Evolutionary conservation across 2,888 invertebrate genomes (phyloP), one percentile per base, ranked within the genome.

Genomic region (Yponomeuta sedellus): DNA sequence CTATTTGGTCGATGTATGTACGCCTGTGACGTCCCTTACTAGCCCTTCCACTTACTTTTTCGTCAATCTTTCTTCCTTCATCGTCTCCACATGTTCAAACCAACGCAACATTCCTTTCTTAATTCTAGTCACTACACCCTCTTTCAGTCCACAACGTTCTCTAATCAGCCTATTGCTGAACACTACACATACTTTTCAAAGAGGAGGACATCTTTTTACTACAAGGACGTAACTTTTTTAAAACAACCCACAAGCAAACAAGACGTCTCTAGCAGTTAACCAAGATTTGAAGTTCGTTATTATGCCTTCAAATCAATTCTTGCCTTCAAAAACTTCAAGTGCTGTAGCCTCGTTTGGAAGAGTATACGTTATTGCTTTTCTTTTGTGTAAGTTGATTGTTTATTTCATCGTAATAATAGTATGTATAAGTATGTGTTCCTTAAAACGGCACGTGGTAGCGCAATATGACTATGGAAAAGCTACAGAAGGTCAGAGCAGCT

Each of bases 341-440:
- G 19, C 63, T 62, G 62, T 62, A 34, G 11, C 40, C 20, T 63
- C 63, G 63, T 63, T 63, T 44, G 2, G 16, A 63, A 20, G 44
- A 22, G 22, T 40, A 86, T 88, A 86, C 86, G 87, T 88, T 89
- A 88, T 89, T 88, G 88, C 65, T 65, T 28, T 61, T 61, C 63
- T 63, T 52, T 87, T 77, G 44, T 78, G 78, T 79, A 83, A 75
- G 82, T 88, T 88, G 87, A 89, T 90, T 90, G 90, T 90, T 88
- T 75, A 79, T 82, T 82, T 81, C 83, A 81, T 86, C 85, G 80
- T 83, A 71, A 70, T 40, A 34, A 34, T 34, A 34, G 34, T 8
- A 8, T 34, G 34, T 20, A 11, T n/a, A 44, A 16, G 11, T 40
- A 61, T 66, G 72, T 74, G 72, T 76, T 75, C 76, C 44, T 79